These are phyloP conservation scores for Sinohyriopsis cumingii DNA, from an alignment of 2,888 invertebrate genomes.

Conservation along the genomic window DNA sequence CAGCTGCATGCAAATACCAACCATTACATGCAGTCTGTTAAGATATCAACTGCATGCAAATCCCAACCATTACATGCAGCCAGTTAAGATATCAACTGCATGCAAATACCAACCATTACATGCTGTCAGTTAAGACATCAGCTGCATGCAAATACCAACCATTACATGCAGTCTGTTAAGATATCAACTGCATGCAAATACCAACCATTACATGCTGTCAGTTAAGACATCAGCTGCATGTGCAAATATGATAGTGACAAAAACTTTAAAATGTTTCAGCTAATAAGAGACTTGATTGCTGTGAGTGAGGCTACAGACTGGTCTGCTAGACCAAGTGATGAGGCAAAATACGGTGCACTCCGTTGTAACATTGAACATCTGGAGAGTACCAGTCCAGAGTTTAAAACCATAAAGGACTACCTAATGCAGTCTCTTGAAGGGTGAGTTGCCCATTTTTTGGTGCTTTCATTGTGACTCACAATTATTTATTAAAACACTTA, in stretches of 20 bases:
- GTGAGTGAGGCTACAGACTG: constrained; percentile 69
- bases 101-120: too few relatives aligned
- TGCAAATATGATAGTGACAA: not conserved
- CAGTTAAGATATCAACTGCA: too few relatives aligned
- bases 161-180: not conserved
- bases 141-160: too few relatives aligned
- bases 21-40: too few relatives aligned
- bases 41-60: too few relatives aligned
- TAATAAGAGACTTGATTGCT: constrained; percentile 65
- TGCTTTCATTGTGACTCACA: not conserved
- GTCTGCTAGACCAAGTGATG: constrained; percentile 47
- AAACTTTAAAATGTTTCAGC: constrained; percentile 31
- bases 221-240: not conserved
- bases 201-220: not conserved
- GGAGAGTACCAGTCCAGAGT: constrained; percentile 24
- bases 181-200: not conserved
- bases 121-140: too few relatives aligned
- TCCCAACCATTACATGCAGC: too few relatives aligned
- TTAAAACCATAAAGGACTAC: constrained; percentile 26
- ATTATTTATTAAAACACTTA: not conserved
- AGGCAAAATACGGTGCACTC: constrained; percentile 65
- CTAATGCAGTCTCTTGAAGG: constrained; percentile 16
- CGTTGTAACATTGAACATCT: constrained; percentile 55
- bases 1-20: too few relatives aligned
- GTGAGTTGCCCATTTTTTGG: constrained; percentile 11